Evolutionary conservation across 2,888 invertebrate genomes (phyloP), one percentile per base, ranked within the genome.

Genomic region (Chloromyia formosa): DNA sequence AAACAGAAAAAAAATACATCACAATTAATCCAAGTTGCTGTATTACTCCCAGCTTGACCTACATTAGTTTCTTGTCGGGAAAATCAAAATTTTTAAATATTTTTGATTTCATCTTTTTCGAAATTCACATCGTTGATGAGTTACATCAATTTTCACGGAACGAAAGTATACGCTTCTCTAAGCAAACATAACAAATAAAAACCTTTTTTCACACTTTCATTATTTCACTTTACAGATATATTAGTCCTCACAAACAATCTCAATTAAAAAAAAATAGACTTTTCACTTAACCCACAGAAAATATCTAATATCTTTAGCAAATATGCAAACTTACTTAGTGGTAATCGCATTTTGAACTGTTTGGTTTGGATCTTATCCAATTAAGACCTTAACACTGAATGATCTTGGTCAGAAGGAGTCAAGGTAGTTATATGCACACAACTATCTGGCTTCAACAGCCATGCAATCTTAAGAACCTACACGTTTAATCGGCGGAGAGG

Each of bases 361-460:
- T 49, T 7, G 49, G 22, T 16, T 20, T 45, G 3, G 73, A 74
- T 78, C 80, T 77, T 80, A 69, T 78, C 79, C 75, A 79, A 78
- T 77, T 76, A 78, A 81, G 78, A 78, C 79, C 79, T 79, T 75
- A 78, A 81, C 80, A 80, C 79, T 81, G 82, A 84, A 83, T 84
- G 84, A 84, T 80, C 79, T 80, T 79, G 80, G 80, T 79, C 10
- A 79, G 80, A 80, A 80, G 79, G 81, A 80, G 79, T 79, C 78
- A 79, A 81, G 83, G 82, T 81, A 82, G 81, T 84, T 84, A 83
- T 84, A 83, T 83, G 79, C 83, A 81, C 60, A 18, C 49, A n/a
- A 40, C 16, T 20, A n/a, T n/a, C n/a, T 35, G 27, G 27, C 2
- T 35, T 35, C 27, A n/a, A 5, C 40, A 42, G 42, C 40, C 23